Base-by-base conservation (phyloP, 2,113 vertebrate genomes). In the Planiliza haematocheilus region DNA sequence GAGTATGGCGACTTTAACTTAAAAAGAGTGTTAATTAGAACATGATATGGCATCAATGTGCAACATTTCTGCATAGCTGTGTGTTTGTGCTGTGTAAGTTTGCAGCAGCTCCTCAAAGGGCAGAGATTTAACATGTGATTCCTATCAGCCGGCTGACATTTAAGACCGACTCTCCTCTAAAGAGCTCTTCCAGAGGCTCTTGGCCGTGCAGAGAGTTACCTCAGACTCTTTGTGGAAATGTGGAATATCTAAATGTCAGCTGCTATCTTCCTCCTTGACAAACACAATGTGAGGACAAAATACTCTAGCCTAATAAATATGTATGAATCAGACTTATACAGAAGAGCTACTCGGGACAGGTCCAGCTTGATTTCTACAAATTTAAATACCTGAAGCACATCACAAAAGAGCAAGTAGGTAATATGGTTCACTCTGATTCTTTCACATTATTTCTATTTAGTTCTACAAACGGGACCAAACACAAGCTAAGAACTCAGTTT, bases 131-230 rank as follows among this genome's bases (percentile, higher is more conserved):
- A 75, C 74, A 85, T 70, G 43, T 41, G 70, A 67, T 70, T 63
- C 18, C 41, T 62, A 76, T 87, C 62, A 76, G 68, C 59, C 37
- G 62, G 20, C 57, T 89, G 83, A 61, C 80, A 88, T 88, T 92
- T 83, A 61, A 43, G 49, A 70, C 21, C 3, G 7, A 13, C 52
- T 52, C 34, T 30, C 21, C 36, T 63, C 74, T 20, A 38, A 62
- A 58, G n/a, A 58, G 41, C n/a, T 61, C 70, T 75, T 74, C 42
- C 70, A 71, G 84, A 73, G 55, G 45, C 77, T 78, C 69, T 53
- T 36, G 59, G 65, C 66, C 79, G 46, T 30, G 24, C 59, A 66
- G 55, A 74, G 71, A 53, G 69, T 43, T 57, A 55, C 75, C 59
- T 61, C 49, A 49, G 46, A 69, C 72, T 49, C 72, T 39, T 60